Conservation (phyloP, 2,797 vertebrate genomes). For the Nothura maculosa region DNA sequence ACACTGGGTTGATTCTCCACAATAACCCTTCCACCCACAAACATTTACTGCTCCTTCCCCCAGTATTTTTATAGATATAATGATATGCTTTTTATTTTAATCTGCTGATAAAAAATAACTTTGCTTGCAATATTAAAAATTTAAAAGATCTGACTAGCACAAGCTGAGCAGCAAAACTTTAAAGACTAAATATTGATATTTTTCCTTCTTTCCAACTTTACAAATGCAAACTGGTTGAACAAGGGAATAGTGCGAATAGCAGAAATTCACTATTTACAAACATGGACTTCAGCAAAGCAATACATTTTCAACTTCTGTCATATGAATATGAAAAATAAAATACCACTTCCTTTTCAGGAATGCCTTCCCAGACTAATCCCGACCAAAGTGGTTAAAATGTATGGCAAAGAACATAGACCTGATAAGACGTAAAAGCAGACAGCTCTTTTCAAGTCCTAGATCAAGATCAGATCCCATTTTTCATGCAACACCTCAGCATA, state of each 20-base stretch:
- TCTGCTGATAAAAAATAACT: not conserved
- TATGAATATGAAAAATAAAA: not conserved
- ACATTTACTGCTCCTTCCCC: constrained; percentile 56
- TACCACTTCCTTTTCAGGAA: constrained; percentile 16
- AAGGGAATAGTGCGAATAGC: not conserved
- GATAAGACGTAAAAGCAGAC: too few relatives aligned
- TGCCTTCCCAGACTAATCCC: not conserved
- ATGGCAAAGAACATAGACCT: not conserved
- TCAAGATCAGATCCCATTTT: not conserved
- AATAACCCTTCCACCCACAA: constrained; percentile 77
- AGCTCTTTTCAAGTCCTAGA: not conserved
- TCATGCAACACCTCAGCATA: not conserved
- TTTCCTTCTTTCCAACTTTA: not conserved
- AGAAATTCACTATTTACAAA: not conserved
- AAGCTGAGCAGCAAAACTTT: not conserved
- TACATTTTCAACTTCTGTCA: not conserved
- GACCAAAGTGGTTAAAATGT: constrained; percentile 32
- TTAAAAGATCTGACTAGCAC: not conserved
- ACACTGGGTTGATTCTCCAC: constrained; percentile 63
- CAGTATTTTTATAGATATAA: constrained; percentile 26
- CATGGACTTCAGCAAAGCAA: not conserved
- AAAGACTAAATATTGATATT: not conserved
- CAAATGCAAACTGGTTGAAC: not conserved
- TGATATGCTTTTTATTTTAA: not conserved
- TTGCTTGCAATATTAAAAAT: not conserved